A percentile compares a stretch with the other conserved stretches of the same genome.
Conservation (phyloP, 2,797 vertebrate genomes). For the Simalia tracyae region DNA sequence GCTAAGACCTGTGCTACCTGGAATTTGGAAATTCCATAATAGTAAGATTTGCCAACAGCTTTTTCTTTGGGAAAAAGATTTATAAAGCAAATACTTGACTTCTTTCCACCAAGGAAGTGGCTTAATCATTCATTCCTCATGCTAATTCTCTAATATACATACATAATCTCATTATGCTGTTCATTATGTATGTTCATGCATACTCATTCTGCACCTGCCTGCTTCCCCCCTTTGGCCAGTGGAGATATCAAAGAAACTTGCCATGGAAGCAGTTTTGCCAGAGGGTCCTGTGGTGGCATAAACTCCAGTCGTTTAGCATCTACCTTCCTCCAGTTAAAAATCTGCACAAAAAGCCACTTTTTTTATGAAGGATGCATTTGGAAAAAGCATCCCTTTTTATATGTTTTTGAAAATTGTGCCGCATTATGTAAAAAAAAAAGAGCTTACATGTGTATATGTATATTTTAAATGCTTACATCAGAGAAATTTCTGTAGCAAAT, state of each 20-base stretch:
- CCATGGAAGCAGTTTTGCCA: not conserved
- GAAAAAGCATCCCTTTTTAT: not conserved
- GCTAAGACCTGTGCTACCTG: not conserved
- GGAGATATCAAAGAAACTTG: not conserved
- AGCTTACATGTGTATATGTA: not conserved
- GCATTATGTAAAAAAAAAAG: not conserved
- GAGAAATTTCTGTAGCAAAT: not conserved
- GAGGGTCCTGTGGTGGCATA: not conserved
- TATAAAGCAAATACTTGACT: not conserved
- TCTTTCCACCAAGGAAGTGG: not conserved
- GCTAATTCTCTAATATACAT: not conserved
- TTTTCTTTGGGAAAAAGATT: not conserved
- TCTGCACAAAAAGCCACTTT: not conserved
- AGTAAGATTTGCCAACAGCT: not conserved
- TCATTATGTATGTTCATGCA: not conserved
- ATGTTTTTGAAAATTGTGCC: not conserved
- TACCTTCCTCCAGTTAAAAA: not conserved
- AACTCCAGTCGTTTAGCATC: not conserved
- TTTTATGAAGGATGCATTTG: not conserved
- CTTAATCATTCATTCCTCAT: not conserved
- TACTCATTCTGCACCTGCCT: not conserved
- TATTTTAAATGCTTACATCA: not conserved
- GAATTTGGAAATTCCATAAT: not conserved
- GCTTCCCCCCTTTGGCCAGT: not conserved
- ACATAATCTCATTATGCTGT: not conserved